phyloP scores from a whole-genome alignment of 92 coral and sea anemone species.

The Actinernus sp. region DNA sequence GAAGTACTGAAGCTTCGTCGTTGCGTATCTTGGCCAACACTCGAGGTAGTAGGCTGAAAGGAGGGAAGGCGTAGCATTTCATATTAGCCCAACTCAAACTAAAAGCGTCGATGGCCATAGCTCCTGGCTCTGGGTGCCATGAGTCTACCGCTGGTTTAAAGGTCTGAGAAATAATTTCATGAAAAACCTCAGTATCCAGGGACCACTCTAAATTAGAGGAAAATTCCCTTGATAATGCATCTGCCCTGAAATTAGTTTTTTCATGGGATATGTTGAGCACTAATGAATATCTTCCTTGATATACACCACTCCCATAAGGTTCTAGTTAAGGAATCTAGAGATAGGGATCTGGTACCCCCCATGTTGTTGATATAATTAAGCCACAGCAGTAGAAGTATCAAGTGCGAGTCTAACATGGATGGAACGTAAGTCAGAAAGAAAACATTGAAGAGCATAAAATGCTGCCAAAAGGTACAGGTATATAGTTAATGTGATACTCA shows the following conservation, averaged over 20 bases:
- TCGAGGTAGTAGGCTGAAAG: slow-evolving; percentile 50
- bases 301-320: slow-evolving; percentile 59
- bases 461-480: slow-evolving; percentile 38
- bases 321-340: slow-evolving; percentile 13
- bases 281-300: slow-evolving; percentile 11
- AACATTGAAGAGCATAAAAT: slow-evolving; percentile 29
- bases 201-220: slow-evolving; percentile 28
- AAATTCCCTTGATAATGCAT: slow-evolving; percentile 24
- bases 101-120: slow-evolving; percentile 48
- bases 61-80: slow-evolving; percentile 58
- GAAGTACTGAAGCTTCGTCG: slow-evolving; percentile 27
- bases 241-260: slow-evolving; percentile 19
- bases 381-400: slow-evolving; percentile 41
- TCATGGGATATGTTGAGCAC: slow-evolving; percentile 55
- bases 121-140: slow-evolving; percentile 60
- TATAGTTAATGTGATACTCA: slow-evolving; percentile 27
- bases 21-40: slow-evolving; percentile 30
- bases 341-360: slow-evolving; percentile 36
- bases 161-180: background rate
- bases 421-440: background rate
- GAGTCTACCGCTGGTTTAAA: slow-evolving; percentile 45
- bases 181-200: slow-evolving; percentile 17
- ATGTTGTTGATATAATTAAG: slow-evolving; percentile 47
- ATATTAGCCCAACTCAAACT: slow-evolving; percentile 40
- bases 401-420: slow-evolving; percentile 21